Evolutionary conservation across 1,140 invertebrate genomes (phyloP).

Genomic region (Berghia stephanieae): DNA sequence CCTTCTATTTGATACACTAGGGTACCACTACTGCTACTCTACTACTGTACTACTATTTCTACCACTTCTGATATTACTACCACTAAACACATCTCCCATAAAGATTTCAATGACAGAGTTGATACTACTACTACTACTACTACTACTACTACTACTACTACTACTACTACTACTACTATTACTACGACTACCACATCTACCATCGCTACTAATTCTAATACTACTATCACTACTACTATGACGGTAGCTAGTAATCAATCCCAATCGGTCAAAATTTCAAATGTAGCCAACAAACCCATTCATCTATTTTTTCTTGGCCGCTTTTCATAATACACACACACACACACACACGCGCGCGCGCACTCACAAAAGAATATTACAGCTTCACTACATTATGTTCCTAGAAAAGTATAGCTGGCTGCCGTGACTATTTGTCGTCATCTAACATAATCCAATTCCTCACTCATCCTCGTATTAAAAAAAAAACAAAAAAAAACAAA

Average conservation of each 20-base stretch:
- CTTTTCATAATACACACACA: too few relatives aligned
- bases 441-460: background rate
- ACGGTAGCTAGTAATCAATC: background rate
- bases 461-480: background rate
- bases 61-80: too few relatives aligned
- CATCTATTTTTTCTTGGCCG: background rate
- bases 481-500: too few relatives aligned
- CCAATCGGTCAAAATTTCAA: background rate
- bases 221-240: background rate
- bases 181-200: background rate
- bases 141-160: background rate
- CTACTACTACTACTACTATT: background rate
- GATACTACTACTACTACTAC: constrained; percentile 3
- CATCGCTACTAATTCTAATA: background rate
- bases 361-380: too few relatives aligned
- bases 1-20: too few relatives aligned
- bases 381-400: background rate
- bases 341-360: too few relatives aligned
- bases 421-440: background rate
- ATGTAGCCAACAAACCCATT: background rate
- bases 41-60: too few relatives aligned
- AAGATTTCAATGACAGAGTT: too few relatives aligned
- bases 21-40: too few relatives aligned
- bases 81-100: too few relatives aligned
- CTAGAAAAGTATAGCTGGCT: background rate